These are phyloP conservation scores for Papilio demoleus DNA, from an alignment of 2,888 invertebrate species.

Conservation along the genomic window DNA sequence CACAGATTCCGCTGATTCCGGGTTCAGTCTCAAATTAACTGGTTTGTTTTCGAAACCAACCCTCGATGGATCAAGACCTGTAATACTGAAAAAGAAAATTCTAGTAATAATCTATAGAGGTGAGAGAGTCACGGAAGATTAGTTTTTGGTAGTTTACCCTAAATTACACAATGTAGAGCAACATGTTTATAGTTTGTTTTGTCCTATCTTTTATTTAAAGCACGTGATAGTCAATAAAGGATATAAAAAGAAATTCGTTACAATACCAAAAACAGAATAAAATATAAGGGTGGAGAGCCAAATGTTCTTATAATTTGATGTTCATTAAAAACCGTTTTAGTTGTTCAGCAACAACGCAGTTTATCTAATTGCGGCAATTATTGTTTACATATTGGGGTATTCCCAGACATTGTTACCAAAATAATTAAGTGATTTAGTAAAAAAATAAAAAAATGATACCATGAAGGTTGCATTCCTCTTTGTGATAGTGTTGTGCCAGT, in stretches of 20 bases:
- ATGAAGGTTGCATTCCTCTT: conserved; percentile 59
- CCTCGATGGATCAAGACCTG: conserved; percentile 71
- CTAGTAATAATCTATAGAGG: background rate
- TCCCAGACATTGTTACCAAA: conserved; percentile 5
- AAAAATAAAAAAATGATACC: conserved; percentile 53
- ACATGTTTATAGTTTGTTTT: background rate
- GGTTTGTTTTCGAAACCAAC: conserved; percentile 62
- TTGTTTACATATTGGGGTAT: conserved; percentile 8
- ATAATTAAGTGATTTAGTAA: background rate
- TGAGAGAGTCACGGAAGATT: background rate
- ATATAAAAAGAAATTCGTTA: conserved; percentile 5
- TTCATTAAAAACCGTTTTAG: conserved; percentile 29
- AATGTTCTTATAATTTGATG: conserved; percentile 12
- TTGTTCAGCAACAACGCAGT: conserved; percentile 8
- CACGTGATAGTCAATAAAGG: background rate
- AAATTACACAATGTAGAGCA: background rate
- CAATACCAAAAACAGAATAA: background rate
- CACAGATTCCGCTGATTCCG: conserved; percentile 63
- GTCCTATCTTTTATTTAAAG: background rate
- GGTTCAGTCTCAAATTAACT: conserved; percentile 53
- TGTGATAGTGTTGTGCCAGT: conserved; percentile 62
- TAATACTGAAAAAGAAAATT: conserved; percentile 59
- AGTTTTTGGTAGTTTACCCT: background rate
- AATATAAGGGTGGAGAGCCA: background rate
- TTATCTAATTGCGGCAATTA: conserved; percentile 23